Base-by-base conservation (phyloP, 2,888 invertebrate species). In the Lacanobia wlatinum region DNA sequence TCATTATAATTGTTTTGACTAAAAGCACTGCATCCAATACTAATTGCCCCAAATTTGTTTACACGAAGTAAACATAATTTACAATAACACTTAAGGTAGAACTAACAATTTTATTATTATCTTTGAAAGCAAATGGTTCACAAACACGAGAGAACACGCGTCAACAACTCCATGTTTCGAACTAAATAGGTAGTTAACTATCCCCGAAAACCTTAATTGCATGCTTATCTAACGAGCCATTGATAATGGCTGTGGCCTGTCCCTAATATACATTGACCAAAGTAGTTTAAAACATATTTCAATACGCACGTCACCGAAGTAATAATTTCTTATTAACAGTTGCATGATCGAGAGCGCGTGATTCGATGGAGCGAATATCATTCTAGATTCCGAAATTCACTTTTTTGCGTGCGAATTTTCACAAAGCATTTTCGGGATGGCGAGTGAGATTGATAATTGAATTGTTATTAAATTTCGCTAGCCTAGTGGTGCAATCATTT, bases 221-320 rank as follows among this genome's bases (percentile, higher is more conserved):
- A 88, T 92, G 89, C 90, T 95, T 95, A 94, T 93, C 94, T 95
- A 94, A 95, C 88, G 91, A 89, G 87, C 80, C 85, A 87, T 93
- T 94, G 43, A 43, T 43, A 43, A 43, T 43, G 43, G 14, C 1
- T 43, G 95, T 94, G 94, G 85, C 76, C 28, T 90, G 91, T 84
- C 90, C 92, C 90, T 93, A 94, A 94, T 94, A 91, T 88, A 83
- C 84, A 84, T 80, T 79, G 84, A 83, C 82, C 87, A 82, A 89
- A 86, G 80, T 83, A 84, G 73, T 87, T 83, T 78, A 76, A 78
- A 88, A 92, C 89, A 87, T 87, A 90, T 89, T 91, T 90, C 89
- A 92, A 89, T 88, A 58, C 21, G 50, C 58, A 34, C 76, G 78
- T 83, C 80, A 84, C 70, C 61, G 68, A 66, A 23, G 67, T 82